Percentiles rank a stretch among this genome's conserved stretches.
phyloP scores from a whole-genome alignment of 2,888 invertebrate genomes.

The Heliconius charithonia region DNA sequence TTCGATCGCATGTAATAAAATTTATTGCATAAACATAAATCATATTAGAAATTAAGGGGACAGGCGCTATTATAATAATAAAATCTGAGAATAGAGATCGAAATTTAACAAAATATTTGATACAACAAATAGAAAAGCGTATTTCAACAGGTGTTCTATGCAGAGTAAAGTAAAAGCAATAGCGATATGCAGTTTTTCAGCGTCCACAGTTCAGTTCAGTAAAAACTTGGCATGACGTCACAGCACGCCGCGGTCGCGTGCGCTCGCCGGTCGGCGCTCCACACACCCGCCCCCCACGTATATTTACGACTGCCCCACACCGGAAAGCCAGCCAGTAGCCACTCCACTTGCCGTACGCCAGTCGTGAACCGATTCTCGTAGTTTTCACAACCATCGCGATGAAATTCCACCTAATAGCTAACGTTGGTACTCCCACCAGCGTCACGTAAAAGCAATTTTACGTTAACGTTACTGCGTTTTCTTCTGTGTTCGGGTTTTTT shows the following conservation, averaged over 20 bases:
- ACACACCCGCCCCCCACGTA: constrained; percentile 52
- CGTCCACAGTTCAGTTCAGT: constrained; percentile 62
- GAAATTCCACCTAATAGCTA: constrained; percentile 56
- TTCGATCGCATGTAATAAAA: too few relatives aligned
- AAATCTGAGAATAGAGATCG: not conserved
- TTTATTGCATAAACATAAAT: not conserved
- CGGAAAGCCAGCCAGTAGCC: constrained; percentile 35
- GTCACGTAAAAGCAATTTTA: constrained; percentile 64
- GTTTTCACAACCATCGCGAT: constrained; percentile 62
- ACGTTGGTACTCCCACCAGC: constrained; percentile 68
- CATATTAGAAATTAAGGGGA: too few relatives aligned
- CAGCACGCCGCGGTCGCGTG: constrained; percentile 67
- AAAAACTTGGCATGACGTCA: constrained; percentile 68
- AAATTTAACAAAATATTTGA: not conserved
- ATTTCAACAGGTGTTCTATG: not conserved
- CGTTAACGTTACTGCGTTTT: constrained; percentile 45
- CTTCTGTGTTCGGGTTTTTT: constrained; percentile 43
- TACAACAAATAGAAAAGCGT: not conserved
- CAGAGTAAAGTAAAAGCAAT: constrained; percentile 33
- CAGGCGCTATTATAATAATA: too few relatives aligned
- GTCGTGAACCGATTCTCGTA: constrained; percentile 54
- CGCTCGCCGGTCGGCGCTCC: constrained; percentile 31
- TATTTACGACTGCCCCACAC: constrained; percentile 59
- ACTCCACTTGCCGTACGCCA: constrained; percentile 46
- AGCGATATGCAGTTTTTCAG: constrained; percentile 50